Evolutionary conservation across 2,113 vertebrate species (phyloP).

Genomic region (Microcebus tavaratra): DNA sequence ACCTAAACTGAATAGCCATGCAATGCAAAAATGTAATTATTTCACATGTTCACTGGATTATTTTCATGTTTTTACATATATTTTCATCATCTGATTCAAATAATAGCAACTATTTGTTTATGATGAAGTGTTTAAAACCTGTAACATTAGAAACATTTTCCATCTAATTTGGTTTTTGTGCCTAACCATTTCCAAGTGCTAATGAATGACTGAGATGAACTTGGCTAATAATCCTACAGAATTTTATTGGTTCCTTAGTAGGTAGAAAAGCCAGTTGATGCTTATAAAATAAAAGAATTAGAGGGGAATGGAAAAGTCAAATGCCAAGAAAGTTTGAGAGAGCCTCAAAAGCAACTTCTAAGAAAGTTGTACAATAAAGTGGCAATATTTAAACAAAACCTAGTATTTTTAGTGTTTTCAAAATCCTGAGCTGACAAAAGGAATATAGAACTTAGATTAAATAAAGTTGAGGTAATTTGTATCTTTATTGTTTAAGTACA

Average conservation of each 20-base stretch:
- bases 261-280: constrained; percentile 20
- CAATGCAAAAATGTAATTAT: not conserved
- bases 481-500: not conserved
- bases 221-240: not conserved
- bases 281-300: constrained; percentile 7
- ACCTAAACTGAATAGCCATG: not conserved
- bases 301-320: constrained; percentile 40
- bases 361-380: not conserved
- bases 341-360: not conserved
- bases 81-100: not conserved
- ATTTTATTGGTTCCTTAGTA: constrained; percentile 28
- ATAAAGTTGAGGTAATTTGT: not conserved
- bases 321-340: constrained; percentile 35
- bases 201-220: not conserved
- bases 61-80: not conserved
- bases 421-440: not conserved
- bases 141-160: not conserved
- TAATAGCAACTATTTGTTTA: not conserved
- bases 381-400: not conserved
- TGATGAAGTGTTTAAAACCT: constrained; percentile 1
- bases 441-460: not conserved
- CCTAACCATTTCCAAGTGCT: not conserved
- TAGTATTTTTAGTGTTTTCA: not conserved
- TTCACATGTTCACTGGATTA: not conserved
- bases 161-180: constrained; percentile 22